A percentile compares a stretch with the other conserved stretches of the same genome.
These are phyloP conservation scores for Daubentonia madagascariensis DNA, from an alignment of 2,113 vertebrate species.

Conservation along the genomic window DNA sequence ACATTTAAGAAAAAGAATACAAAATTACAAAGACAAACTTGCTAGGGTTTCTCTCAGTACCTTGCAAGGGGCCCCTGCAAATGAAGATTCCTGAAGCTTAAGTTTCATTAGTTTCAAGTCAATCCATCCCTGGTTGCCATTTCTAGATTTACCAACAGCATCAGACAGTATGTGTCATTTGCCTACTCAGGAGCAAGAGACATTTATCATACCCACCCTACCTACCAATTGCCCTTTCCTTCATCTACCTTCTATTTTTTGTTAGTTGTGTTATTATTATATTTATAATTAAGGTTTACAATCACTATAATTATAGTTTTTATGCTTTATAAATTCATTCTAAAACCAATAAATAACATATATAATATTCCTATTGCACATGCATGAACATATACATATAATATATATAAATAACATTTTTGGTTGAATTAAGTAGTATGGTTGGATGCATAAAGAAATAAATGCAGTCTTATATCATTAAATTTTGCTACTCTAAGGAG, in stretches of 20 bases:
- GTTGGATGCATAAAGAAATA: not conserved
- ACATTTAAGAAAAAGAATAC: not conserved
- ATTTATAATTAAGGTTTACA: not conserved
- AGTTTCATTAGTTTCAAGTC: not conserved
- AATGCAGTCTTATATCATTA: not conserved
- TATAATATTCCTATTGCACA: not conserved
- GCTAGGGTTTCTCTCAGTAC: not conserved
- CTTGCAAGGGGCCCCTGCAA: not conserved
- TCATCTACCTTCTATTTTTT: not conserved
- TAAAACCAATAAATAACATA: not conserved
- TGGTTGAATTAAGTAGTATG: not conserved
- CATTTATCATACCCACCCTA: not conserved
- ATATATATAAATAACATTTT: conserved; percentile 1
- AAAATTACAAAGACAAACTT: not conserved
- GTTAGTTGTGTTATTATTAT: not conserved
- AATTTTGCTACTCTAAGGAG: not conserved
- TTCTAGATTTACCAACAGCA: not conserved
- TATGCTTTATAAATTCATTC: not conserved
- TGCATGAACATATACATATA: not conserved
- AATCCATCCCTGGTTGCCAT: not conserved
- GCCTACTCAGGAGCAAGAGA: not conserved
- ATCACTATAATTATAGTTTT: not conserved
- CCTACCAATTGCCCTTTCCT: not conserved
- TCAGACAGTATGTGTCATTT: not conserved
- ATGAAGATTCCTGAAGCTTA: not conserved